Conservation (phyloP, 2,888 invertebrate species). For the Eretmocerus hayati region DNA sequence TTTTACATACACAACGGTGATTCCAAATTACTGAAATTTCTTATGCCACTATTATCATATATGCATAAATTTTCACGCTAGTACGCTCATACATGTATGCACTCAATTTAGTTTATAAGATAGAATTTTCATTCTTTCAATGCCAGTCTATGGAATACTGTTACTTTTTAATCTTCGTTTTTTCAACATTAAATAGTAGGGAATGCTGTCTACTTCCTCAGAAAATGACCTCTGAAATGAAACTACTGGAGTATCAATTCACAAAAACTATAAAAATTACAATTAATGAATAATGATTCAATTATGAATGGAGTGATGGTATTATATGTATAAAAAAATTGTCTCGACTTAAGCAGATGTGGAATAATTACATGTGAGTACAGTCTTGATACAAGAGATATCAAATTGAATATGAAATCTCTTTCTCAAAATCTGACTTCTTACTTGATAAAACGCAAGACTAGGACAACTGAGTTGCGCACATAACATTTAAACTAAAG, state of each 20-base stretch:
- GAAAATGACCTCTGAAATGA: too few species aligned
- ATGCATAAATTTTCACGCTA: too few species aligned
- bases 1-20: slow-evolving; percentile 34
- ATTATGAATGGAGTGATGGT: slow-evolving; percentile 7
- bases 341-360: too few species aligned
- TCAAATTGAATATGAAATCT: slow-evolving; percentile 15
- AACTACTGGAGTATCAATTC: background rate
- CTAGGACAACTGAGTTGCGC: slow-evolving; percentile 18
- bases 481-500: slow-evolving; percentile 16
- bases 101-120: slow-evolving; percentile 38
- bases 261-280: background rate
- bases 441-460: slow-evolving; percentile 19
- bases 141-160: slow-evolving; percentile 43
- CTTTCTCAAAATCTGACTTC: slow-evolving; percentile 20
- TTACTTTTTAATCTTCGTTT: slow-evolving; percentile 33
- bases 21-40: slow-evolving; percentile 28
- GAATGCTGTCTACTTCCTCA: too few species aligned
- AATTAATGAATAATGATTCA: background rate
- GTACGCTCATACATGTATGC: slow-evolving; percentile 40
- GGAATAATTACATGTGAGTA: too few species aligned
- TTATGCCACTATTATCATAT: slow-evolving; percentile 43
- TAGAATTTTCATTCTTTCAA: slow-evolving; percentile 37
- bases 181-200: background rate
- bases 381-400: slow-evolving; percentile 15
- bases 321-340: too few species aligned